These are phyloP conservation scores for Epiblema foenella DNA, from an alignment of 2,888 invertebrate genomes.

Conservation along the genomic window DNA sequence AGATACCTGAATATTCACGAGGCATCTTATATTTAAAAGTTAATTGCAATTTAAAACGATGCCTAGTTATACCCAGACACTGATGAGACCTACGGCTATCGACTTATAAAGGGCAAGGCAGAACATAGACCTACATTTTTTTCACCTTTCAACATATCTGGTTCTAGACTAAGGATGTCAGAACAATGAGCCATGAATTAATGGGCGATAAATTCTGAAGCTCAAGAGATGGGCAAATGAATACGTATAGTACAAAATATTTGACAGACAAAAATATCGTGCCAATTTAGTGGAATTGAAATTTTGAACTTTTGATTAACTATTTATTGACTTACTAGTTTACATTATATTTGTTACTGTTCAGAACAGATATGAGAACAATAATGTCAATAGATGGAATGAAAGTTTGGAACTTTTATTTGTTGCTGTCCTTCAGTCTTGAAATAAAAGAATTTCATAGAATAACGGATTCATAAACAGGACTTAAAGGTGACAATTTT, in stretches of 20 bases:
- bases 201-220: not conserved
- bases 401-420: too few relatives aligned
- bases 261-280: not conserved
- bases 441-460: too few relatives aligned
- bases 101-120: constrained; percentile 58
- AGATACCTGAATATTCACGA: constrained; percentile 33
- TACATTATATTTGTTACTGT: too few relatives aligned
- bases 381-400: not conserved
- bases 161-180: not conserved
- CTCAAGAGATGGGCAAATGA: too few relatives aligned
- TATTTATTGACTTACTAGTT: too few relatives aligned
- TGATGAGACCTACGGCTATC: constrained; percentile 47
- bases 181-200: constrained; percentile 32
- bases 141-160: constrained; percentile 26
- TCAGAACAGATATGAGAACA: not conserved
- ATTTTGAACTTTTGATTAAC: too few relatives aligned
- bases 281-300: too few relatives aligned
- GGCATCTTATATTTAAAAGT: constrained; percentile 1
- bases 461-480: too few relatives aligned
- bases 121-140: constrained; percentile 42
- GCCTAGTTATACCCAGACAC: constrained; percentile 1
- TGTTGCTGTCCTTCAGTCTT: too few relatives aligned
- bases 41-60: constrained; percentile 15
- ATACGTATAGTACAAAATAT: too few relatives aligned
- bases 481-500: not conserved